Base-by-base conservation (phyloP, 2,888 invertebrate genomes). In the Eupsilia transversa region DNA sequence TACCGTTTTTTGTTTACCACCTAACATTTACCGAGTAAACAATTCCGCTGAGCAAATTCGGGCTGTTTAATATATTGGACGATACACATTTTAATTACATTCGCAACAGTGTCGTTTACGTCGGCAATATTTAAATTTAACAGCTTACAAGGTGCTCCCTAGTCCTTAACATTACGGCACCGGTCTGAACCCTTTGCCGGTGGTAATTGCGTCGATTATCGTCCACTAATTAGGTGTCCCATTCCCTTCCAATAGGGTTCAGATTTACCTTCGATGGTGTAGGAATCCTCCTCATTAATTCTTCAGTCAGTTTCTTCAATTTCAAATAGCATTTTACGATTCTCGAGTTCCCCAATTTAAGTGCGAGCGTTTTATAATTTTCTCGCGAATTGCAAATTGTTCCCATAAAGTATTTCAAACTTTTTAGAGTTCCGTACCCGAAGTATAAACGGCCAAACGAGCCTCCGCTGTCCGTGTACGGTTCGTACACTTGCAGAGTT, bases 301-400 rank as follows among this genome's bases (percentile, higher is more conserved):
- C 79, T 79, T 77, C 78, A 79, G 75, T 74, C 72, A 75, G 87
- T 89, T 88, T 83, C 84, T 83, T 79, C 74, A 85, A 87, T 88
- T 85, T 82, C 74, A 87, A 89, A 88, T 84, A 86, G 80, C 82
- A 85, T 83, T 91, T 91, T 86, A 89, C 84, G 87, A 79, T 35
- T 54, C 61, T n/a, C 9, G 57, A 71, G 61, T 61, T 52, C 27
- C 69, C 38, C 23, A 46, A 76, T 77, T 81, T 75, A 54, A 79
- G 33, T 68, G 65, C 14, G 17, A 66, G 38, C 63, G 73, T 78
- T 82, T 80, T 79, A 80, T 82, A 81, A 86, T 83, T 83, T 85
- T 65, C 68, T 68, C 41, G 54, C 65, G 64, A 64, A 81, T 77
- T 84, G 70, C 67, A 77, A 77, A 67, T 72, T 74, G 72, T 77